phyloP scores from a whole-genome alignment of 2,888 invertebrate genomes.

The Platycnemis pennipes region DNA sequence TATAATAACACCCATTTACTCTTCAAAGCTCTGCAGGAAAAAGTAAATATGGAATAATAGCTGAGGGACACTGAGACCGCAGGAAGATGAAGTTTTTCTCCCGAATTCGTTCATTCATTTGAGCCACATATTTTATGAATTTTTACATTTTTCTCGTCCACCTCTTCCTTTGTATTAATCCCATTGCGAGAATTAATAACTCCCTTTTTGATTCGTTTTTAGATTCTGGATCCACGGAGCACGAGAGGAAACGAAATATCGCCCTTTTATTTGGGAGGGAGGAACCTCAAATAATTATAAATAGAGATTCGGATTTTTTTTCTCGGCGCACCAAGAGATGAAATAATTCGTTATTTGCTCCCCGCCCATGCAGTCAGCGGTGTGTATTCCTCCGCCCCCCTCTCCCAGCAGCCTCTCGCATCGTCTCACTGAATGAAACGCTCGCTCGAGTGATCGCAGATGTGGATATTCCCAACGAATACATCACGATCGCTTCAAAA shows the following conservation, averaged over 20 bases:
- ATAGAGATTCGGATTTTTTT: constrained; percentile 51
- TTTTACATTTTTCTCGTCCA: not conserved
- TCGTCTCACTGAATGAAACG: constrained; percentile 57
- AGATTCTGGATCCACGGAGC: not conserved
- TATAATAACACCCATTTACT: not conserved
- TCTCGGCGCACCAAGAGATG: constrained; percentile 16
- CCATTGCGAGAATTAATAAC: constrained; percentile 26
- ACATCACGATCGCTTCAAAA: constrained; percentile 58
- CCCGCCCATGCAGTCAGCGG: constrained; percentile 30
- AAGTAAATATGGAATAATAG: not conserved
- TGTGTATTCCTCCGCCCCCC: too few species aligned
- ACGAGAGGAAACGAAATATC: constrained; percentile 37
- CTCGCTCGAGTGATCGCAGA: constrained; percentile 51
- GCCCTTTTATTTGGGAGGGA: not conserved
- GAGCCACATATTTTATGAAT: not conserved
- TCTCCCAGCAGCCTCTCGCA: not conserved
- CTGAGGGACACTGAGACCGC: not conserved
- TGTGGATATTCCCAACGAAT: constrained; percentile 66
- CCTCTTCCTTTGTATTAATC: constrained; percentile 36
- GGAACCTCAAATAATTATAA: constrained; percentile 57
- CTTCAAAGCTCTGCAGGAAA: not conserved
- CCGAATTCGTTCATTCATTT: not conserved
- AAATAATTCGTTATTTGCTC: constrained; percentile 62
- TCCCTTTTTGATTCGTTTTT: constrained; percentile 5
- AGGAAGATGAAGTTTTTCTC: constrained; percentile 13